Evolutionary conservation across 2,113 vertebrate species (phyloP).

Genomic region (Dolichallabes microphthalmus): DNA sequence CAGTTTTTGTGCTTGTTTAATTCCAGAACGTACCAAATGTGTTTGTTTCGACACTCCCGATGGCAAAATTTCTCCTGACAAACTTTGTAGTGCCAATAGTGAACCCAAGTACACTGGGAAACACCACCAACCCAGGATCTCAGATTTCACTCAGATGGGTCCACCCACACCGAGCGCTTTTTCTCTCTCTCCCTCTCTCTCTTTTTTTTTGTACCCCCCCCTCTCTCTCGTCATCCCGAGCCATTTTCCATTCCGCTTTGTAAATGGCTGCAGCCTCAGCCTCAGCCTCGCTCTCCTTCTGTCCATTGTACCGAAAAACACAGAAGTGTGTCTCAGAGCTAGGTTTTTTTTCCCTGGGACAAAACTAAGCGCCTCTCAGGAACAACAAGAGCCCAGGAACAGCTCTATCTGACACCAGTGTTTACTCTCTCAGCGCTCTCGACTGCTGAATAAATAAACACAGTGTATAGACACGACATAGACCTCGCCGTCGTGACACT

Average conservation of each 20-base stretch:
- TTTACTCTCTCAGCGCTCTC: slow-evolving; percentile 4
- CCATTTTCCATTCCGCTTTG: slow-evolving; percentile 19
- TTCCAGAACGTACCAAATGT: not conserved
- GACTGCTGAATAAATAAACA: slow-evolving; percentile 30
- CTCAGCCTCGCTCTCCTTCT: slow-evolving; percentile 18
- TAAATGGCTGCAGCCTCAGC: slow-evolving; percentile 11
- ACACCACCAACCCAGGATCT: not conserved
- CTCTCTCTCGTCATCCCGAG: not conserved
- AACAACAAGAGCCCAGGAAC: not conserved
- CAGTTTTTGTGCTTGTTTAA: not conserved
- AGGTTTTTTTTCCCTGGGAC: slow-evolving; percentile 3
- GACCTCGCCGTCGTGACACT: too few relatives aligned
- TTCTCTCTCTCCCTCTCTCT: not conserved
- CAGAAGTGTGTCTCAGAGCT: slow-evolving; percentile 35
- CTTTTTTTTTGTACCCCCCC: not conserved
- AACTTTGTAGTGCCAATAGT: not conserved
- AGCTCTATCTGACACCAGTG: slow-evolving; percentile 5
- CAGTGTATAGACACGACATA: not conserved
- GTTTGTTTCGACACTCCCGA: not conserved
- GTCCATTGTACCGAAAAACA: slow-evolving; percentile 33
- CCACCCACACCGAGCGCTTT: not conserved
- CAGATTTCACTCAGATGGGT: not conserved
- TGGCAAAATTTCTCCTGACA: not conserved
- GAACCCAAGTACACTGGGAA: not conserved
- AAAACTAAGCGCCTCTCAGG: not conserved